Evolutionary conservation across 2,113 vertebrate species (phyloP).

Genomic region (Myrmecophaga tridactyla): DNA sequence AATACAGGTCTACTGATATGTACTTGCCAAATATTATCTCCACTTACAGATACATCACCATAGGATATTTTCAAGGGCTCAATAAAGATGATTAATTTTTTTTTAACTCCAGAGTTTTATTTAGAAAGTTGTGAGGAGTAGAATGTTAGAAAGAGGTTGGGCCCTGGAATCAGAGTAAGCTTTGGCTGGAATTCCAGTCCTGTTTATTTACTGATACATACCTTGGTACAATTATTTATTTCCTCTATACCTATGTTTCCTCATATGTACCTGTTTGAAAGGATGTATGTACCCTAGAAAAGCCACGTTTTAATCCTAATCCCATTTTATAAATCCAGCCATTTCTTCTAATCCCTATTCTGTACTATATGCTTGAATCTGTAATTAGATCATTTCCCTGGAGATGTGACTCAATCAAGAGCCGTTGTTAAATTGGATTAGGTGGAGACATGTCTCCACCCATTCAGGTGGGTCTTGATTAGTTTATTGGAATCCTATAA

Average conservation of each 20-base stretch:
- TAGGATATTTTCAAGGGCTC: not conserved
- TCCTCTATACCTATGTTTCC: not conserved
- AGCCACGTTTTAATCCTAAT: too few species aligned
- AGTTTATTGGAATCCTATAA: too few species aligned
- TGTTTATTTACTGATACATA: not conserved
- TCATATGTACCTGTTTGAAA: too few species aligned
- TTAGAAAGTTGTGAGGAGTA: not conserved
- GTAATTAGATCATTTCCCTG: too few species aligned
- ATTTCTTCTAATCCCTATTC: too few species aligned
- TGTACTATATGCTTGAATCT: too few species aligned
- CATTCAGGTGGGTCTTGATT: too few species aligned
- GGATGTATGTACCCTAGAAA: too few species aligned
- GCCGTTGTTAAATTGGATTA: too few species aligned
- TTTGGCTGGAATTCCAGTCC: not conserved
- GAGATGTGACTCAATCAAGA: too few species aligned
- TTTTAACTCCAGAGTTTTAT: not conserved
- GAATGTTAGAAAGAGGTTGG: not conserved
- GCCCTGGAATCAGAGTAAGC: not conserved
- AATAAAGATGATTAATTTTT: not conserved
- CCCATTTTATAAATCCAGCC: too few species aligned
- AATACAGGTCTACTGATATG: not conserved
- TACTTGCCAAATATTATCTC: not conserved
- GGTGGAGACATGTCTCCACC: too few species aligned
- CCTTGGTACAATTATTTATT: not conserved
- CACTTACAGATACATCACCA: not conserved